Conservation (phyloP, 1,140 invertebrate species). For the Danaus melanippus region DNA sequence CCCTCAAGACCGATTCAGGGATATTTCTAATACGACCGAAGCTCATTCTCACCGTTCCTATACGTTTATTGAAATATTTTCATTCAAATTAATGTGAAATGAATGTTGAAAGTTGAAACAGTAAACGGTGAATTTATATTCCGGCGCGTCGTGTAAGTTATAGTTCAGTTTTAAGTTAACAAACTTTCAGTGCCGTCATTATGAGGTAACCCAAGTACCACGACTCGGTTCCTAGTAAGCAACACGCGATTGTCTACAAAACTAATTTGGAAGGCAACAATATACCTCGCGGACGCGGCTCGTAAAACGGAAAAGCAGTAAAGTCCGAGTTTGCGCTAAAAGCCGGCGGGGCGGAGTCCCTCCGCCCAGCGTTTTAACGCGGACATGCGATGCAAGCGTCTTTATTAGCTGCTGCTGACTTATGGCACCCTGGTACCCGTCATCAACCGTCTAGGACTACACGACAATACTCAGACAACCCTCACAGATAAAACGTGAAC, state of each 20-base stretch:
- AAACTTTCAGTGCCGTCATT: too few relatives aligned
- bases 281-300: conserved; percentile 29
- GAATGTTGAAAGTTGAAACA: too few relatives aligned
- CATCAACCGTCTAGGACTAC: conserved; percentile 16
- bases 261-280: conserved; percentile 51
- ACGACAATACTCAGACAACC: not conserved
- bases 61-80: too few relatives aligned
- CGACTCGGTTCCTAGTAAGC: conserved; percentile 16
- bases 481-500: too few relatives aligned
- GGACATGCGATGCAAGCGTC: conserved; percentile 50
- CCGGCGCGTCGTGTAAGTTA: too few relatives aligned
- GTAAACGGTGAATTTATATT: too few relatives aligned
- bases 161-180: too few relatives aligned
- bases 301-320: conserved; percentile 50
- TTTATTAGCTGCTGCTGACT: conserved; percentile 44
- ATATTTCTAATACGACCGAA: too few relatives aligned
- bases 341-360: conserved; percentile 43
- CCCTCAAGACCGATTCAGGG: conserved; percentile 5
- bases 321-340: conserved; percentile 39
- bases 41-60: too few relatives aligned
- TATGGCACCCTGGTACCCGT: conserved; percentile 31
- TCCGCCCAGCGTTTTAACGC: conserved; percentile 53
- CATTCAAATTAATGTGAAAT: too few relatives aligned
- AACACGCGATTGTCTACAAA: conserved; percentile 37
- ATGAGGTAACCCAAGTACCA: not conserved